Evolutionary conservation across 2,797 vertebrate genomes (phyloP).

Genomic region (Lacerta viridis): DNA sequence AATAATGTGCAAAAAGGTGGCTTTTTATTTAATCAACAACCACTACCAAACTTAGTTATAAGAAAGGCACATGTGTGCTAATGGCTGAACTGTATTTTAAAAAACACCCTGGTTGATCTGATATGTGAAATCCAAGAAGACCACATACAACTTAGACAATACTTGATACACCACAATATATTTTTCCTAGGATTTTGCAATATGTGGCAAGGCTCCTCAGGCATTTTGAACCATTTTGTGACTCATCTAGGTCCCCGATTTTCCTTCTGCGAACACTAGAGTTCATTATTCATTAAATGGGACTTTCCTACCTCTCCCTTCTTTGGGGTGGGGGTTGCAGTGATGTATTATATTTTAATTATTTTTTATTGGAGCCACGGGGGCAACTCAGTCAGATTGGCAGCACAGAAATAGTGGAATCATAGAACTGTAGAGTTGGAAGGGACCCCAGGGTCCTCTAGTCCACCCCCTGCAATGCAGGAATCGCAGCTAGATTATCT

Average conservation of each 20-base stretch:
- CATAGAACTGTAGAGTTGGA: no score
- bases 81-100: neutral
- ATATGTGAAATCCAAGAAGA: neutral
- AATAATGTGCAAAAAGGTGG: neutral
- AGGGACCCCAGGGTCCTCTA: no score
- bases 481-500: no score
- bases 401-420: no score
- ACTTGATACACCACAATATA: neutral
- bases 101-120: neutral
- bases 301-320: neutral
- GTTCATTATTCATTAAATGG: neutral
- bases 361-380: no score
- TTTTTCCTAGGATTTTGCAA: neutral
- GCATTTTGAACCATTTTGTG: neutral
- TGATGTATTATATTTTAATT: no score
- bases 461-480: no score
- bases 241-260: neutral
- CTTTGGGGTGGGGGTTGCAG: neutral
- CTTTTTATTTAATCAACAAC: neutral
- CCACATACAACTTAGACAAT: neutral
- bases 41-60: neutral
- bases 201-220: neutral
- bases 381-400: no score
- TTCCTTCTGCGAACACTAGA: neutral
- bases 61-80: neutral